These are phyloP conservation scores for Tribolium castaneum DNA, from an alignment of 1,140 invertebrate genomes.

Conservation along the genomic window DNA sequence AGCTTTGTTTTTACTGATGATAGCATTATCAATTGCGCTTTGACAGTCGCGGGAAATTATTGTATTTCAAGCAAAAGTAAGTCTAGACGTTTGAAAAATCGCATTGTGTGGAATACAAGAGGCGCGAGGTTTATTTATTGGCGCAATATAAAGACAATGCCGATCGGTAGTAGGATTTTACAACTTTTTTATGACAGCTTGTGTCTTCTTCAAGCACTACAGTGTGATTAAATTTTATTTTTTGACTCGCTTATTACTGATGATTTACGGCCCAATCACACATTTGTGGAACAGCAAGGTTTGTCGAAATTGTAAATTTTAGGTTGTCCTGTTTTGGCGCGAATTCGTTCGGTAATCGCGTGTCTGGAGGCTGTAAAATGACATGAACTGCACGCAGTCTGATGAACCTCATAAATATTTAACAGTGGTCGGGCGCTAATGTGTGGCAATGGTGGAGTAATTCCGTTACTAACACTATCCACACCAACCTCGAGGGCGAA, in stretches of 20 bases:
- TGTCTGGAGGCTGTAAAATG: conserved; percentile 39
- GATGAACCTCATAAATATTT: conserved; percentile 45
- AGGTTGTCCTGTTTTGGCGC: not conserved
- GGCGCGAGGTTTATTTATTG: conserved; percentile 10
- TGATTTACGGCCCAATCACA: not conserved
- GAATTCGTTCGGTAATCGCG: conserved; percentile 28
- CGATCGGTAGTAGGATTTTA: conserved; percentile 17
- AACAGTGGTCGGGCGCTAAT: conserved; percentile 32
- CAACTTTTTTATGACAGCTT: conserved; percentile 13
- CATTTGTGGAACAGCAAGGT: no score
- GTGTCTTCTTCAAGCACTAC: not conserved
- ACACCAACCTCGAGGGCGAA: conserved; percentile 4
- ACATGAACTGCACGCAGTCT: conserved; percentile 21
- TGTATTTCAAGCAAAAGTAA: not conserved
- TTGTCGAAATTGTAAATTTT: not conserved
- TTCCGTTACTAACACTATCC: conserved; percentile 21
- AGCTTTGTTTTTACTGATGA: not conserved
- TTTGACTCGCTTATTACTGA: not conserved
- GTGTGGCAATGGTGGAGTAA: conserved; percentile 8
- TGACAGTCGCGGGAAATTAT: conserved; percentile 8
- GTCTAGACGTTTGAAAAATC: not conserved
- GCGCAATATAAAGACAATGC: conserved; percentile 20
- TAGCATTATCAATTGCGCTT: conserved; percentile 16
- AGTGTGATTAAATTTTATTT: conserved; percentile 8
- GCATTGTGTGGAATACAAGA: not conserved